Percentiles rank a stretch among this genome's conserved stretches.
Evolutionary conservation across 2,888 invertebrate genomes (phyloP).

Genomic region (Luperina nickerlii): DNA sequence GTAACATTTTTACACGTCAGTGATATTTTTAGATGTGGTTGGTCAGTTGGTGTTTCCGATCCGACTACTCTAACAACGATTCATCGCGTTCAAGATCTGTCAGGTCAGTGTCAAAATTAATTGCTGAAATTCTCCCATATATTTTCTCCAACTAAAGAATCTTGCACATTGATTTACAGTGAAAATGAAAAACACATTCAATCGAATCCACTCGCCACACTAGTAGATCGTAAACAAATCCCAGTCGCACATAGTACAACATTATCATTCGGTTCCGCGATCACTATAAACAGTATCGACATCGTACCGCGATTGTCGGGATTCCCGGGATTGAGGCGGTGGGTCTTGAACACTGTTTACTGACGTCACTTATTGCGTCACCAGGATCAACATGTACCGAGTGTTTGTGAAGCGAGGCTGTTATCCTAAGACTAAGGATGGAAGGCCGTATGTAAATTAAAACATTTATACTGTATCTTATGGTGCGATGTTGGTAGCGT

Average conservation of each 20-base stretch:
- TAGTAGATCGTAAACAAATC: conserved; percentile 19
- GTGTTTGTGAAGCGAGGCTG: not conserved
- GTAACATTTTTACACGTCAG: not conserved
- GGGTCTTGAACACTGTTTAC: conserved; percentile 3
- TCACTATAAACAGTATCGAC: conserved; percentile 39
- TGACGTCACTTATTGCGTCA: conserved; percentile 45
- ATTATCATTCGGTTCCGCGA: conserved; percentile 34
- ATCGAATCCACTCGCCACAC: not conserved
- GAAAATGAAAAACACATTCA: conserved; percentile 8
- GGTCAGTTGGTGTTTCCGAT: not conserved
- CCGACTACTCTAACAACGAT: not conserved
- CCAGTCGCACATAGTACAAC: not conserved
- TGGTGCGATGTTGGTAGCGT: not conserved
- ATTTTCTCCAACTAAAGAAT: not conserved
- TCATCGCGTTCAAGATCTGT: not conserved
- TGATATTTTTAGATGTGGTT: not conserved
- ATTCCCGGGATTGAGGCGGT: conserved; percentile 9
- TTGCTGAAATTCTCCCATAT: not conserved
- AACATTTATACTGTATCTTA: not conserved
- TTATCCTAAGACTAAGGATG: conserved; percentile 8
- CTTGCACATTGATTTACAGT: not conserved
- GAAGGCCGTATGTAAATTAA: not conserved
- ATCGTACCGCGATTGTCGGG: conserved; percentile 11
- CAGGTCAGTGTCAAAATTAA: not conserved
- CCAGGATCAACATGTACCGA: conserved; percentile 13